Evolutionary conservation across 2,888 invertebrate genomes (phyloP), one percentile per base, ranked within the genome.

Genomic region (Eupithecia dodoneata): DNA sequence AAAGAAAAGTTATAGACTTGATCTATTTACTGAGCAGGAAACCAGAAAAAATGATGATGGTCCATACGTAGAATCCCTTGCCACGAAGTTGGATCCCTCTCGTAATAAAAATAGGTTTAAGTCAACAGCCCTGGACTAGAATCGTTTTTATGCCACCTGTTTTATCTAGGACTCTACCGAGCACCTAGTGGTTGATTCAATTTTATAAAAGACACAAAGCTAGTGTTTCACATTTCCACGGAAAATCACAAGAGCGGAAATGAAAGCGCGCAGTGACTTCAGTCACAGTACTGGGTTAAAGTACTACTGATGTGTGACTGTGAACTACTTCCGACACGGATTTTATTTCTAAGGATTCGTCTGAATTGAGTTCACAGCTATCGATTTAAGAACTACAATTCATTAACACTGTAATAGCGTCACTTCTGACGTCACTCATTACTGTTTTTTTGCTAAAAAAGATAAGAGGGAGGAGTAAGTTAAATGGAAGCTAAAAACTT

Each of bases 271-370:
- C 66, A 15, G 72, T 72, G 15, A 73, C 80, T 78, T 73, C 72
- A 76, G 78, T 52, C 63, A 65, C 77, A 69, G 65, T 10, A 71
- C 49, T 72, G 77, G 80, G 78, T 77, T 78, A 77, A 66, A 79
- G 74, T 73, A 71, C 74, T 75, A 81, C 82, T 81, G 77, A 78
- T 81, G 79, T 77, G 80, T 78, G 76, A 75, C 77, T 80, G 82
- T 79, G 72, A 79, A 76, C 74, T 82, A 76, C 81, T 83, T 78
- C 76, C 82, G 80, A 81, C 81, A 79, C 77, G 82, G 82, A 79
- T 79, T 83, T 82, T 78, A 81, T 82, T 82, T 83, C 81, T 84
- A 84, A 76, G 84, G 84, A 82, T 84, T 83, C 83, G 79, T 83
- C 81, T 83, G 82, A 83, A 84, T 83, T 83, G 81, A 83, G 82